Evolutionary conservation across 2,888 invertebrate species (phyloP), one percentile per base, ranked within the genome.

Genomic region (Gnatocerus cornutus): DNA sequence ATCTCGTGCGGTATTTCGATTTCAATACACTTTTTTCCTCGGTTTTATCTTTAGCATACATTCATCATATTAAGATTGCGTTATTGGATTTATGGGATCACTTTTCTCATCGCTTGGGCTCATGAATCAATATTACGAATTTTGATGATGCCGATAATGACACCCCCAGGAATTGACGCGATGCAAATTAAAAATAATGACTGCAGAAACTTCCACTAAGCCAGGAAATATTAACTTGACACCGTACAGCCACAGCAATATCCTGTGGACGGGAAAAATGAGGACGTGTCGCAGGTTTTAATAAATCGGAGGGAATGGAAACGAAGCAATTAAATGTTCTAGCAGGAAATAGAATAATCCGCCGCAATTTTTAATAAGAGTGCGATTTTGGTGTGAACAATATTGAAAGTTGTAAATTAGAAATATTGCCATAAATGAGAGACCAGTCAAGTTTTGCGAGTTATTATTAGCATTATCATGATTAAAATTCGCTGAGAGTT

Each of bases 51-150:
- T 58, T 52, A 41, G 62, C 65, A 68, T 63, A 69, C 74, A 77
- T 78, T 76, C 74, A 77, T 77, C 77, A 77, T 73, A 72, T 73
- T 75, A 69, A 74, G 71, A 76, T 76, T 72, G 73, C 74, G 72
- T 74, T 75, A 73, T 73, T 74, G 68, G 74, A 74, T 75, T 76
- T 74, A 75, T 72, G 62, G 72, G 69, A 74, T 71, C 71, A 70
- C 70, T 71, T 68, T 58, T 65, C 72, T 69, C 69, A 70, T 71
- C 68, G 70, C 71, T 67, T 66, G 29, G 62, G 52, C 61, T 64
- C 71, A 73, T 68, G 69, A 71, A 74, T 73, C 73, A 46, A 65
- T 65, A 65, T 56, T 48, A 12, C 48, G 41, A 69, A 59, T 69
- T 69, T 59, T 68, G 68, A 68, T 68, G 68, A 68, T 14, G 27